Conservation (phyloP, 1,140 invertebrate genomes). For the Heliothis subflexa region DNA sequence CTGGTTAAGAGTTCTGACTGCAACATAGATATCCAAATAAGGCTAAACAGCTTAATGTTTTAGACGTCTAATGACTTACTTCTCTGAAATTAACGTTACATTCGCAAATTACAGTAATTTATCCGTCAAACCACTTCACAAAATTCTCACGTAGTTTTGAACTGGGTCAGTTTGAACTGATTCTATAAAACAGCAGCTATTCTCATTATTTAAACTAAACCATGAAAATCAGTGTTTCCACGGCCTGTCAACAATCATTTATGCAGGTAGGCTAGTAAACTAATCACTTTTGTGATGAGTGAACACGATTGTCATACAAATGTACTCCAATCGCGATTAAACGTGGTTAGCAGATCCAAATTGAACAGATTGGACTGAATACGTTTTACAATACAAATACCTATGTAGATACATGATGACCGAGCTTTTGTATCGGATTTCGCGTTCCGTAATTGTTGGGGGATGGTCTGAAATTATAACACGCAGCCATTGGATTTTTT, state of each 20-base stretch:
- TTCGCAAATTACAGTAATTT: no score
- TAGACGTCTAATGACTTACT: no score
- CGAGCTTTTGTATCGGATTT: background rate
- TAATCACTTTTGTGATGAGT: constrained; percentile 31
- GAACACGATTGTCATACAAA: constrained; percentile 14
- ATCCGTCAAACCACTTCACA: no score
- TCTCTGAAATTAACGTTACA: no score
- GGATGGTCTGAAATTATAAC: constrained; percentile 1
- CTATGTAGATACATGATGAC: background rate
- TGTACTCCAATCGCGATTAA: constrained; percentile 6
- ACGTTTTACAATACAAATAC: background rate
- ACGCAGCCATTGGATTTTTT: background rate
- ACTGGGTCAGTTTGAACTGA: background rate
- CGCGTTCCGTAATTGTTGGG: background rate
- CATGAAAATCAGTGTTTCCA: background rate
- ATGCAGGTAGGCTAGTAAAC: constrained; percentile 8
- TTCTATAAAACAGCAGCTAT: background rate
- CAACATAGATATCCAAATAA: no score
- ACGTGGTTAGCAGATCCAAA: constrained; percentile 18
- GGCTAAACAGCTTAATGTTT: no score
- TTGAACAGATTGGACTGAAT: constrained; percentile 16
- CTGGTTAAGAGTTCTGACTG: no score
- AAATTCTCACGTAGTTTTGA: no score
- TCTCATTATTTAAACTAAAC: background rate
- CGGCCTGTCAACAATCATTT: constrained; percentile 26